A percentile compares a stretch with the other conserved stretches of the same genome.
Conservation (phyloP, 2,888 invertebrate genomes). For the Anthophora plumipes region DNA sequence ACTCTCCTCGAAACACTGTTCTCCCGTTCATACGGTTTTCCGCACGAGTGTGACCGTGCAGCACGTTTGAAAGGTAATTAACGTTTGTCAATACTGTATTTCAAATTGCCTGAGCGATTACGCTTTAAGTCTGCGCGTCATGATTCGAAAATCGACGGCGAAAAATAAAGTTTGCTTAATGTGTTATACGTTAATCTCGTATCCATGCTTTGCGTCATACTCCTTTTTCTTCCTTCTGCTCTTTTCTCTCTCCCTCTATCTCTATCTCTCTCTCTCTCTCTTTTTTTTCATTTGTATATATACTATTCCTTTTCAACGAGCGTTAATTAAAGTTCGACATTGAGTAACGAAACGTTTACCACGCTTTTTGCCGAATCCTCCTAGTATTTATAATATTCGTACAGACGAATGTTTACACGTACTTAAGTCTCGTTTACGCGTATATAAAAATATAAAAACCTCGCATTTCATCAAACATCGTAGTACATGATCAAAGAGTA, state of each 20-base stretch:
- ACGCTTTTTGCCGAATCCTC: neutral
- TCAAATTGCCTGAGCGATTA: neutral
- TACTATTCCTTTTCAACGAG: neutral
- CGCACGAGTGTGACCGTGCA: neutral
- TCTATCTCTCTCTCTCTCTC: too few relatives aligned
- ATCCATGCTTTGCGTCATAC: neutral
- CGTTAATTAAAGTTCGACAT: constrained; percentile 29
- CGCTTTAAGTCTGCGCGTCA: neutral
- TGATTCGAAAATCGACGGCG: constrained; percentile 10
- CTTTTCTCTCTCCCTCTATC: too few relatives aligned
- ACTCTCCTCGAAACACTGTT: neutral
- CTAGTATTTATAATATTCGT: neutral
- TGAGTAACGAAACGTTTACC: neutral
- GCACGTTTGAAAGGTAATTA: constrained; percentile 25
- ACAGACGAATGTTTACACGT: neutral
- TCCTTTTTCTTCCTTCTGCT: too few relatives aligned
- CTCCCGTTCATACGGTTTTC: neutral
- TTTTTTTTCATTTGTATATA: neutral
- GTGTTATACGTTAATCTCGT: neutral
- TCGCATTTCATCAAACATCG: constrained; percentile 13
- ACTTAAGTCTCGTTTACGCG: neutral
- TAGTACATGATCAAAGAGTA: constrained; percentile 19
- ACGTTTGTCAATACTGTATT: constrained; percentile 23
- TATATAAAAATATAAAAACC: neutral
- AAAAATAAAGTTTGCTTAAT: constrained; percentile 13